phyloP scores from a whole-genome alignment of 2,888 invertebrate species.

The Heteromurus nitidus region DNA sequence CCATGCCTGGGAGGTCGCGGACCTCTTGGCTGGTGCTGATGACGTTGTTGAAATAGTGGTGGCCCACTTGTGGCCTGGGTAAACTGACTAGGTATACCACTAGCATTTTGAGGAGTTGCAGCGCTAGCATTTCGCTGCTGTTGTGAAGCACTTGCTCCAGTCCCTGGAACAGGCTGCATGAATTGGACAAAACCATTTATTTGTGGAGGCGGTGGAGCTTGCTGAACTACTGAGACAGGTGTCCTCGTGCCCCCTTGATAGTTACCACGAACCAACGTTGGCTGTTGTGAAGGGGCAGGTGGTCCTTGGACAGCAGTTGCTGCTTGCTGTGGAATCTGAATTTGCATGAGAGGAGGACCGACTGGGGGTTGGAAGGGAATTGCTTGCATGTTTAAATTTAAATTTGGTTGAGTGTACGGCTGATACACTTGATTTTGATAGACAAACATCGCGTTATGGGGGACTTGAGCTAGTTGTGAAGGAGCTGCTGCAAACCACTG shows the following conservation, averaged over 20 bases:
- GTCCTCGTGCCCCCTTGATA: constrained; percentile 54
- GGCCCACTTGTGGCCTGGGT: constrained; percentile 67
- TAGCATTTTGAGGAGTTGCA: constrained; percentile 64
- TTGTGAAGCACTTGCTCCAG: constrained; percentile 35
- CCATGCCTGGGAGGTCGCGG: constrained; percentile 65
- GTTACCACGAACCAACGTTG: constrained; percentile 53
- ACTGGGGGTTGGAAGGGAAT: constrained; percentile 71
- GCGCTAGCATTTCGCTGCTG: constrained; percentile 60
- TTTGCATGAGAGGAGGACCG: constrained; percentile 66
- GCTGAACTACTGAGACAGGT: constrained; percentile 58
- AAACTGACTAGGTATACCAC: constrained; percentile 69
- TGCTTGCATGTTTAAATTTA: constrained; percentile 71
- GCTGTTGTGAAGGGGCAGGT: constrained; percentile 46
- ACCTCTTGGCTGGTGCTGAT: constrained; percentile 60
- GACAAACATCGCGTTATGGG: constrained; percentile 72
- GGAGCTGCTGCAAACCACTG: constrained; percentile 65
- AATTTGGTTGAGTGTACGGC: constrained; percentile 69
- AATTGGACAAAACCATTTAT: constrained; percentile 65
- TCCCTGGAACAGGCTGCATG: constrained; percentile 56
- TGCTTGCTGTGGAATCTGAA: constrained; percentile 67
- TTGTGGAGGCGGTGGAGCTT: constrained; percentile 54
- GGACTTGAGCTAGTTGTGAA: constrained; percentile 73
- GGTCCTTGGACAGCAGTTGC: constrained; percentile 51
- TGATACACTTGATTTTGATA: constrained; percentile 73
- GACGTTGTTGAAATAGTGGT: constrained; percentile 67